phyloP scores from a whole-genome alignment of 64 coral and sea anemone genomes.

The Pocillopora verrucosa region DNA sequence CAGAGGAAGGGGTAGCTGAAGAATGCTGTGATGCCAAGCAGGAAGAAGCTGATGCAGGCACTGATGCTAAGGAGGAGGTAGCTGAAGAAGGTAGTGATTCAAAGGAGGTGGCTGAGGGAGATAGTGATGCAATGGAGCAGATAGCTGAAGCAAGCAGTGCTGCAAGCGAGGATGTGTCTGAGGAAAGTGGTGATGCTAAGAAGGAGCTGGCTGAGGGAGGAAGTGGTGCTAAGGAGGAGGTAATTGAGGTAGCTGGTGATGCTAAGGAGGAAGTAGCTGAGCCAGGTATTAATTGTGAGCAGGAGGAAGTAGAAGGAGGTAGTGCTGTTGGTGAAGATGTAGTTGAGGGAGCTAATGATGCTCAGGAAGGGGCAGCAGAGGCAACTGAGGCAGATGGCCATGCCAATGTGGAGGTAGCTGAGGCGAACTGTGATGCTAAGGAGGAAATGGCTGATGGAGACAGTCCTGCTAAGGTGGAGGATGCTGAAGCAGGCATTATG shows the following conservation, averaged over 20 bases:
- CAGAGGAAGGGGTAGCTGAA: too few relatives aligned
- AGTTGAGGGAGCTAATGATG: not conserved
- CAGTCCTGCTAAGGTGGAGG: not conserved
- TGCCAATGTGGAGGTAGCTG: not conserved
- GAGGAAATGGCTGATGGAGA: not conserved
- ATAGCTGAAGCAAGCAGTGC: not conserved
- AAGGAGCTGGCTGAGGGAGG: not conserved
- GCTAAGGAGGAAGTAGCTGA: not conserved
- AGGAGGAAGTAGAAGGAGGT: not conserved
- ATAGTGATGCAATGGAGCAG: too few relatives aligned
- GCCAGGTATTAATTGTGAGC: not conserved
- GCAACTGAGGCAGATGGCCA: not conserved
- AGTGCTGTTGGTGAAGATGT: not conserved
- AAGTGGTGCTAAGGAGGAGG: not conserved
- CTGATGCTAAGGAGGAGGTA: too few relatives aligned
- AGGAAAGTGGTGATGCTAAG: not conserved
- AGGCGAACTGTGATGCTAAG: not conserved
- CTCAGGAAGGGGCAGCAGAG: too few relatives aligned
- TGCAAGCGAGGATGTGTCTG: not conserved
- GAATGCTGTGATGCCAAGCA: too few relatives aligned
- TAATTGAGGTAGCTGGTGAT: not conserved
- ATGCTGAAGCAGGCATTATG: not conserved
- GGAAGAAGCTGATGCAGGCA: too few relatives aligned
- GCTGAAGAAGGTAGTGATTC: not conserved
- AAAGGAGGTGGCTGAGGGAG: not conserved